phyloP scores from a whole-genome alignment of 1,140 invertebrate genomes.

The Oppia nitens region DNA sequence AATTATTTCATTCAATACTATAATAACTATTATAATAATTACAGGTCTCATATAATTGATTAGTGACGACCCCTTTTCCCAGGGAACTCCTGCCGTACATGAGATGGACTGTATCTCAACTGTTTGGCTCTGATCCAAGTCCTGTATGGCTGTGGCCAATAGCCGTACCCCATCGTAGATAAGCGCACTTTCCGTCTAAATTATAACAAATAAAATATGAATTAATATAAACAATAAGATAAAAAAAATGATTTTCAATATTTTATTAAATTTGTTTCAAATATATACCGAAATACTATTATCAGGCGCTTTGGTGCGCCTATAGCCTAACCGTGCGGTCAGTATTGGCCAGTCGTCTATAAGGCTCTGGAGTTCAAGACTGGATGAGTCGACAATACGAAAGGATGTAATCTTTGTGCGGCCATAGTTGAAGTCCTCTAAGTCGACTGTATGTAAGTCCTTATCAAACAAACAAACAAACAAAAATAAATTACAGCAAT shows the following conservation, averaged over 20 bases:
- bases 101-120: constrained; percentile 23
- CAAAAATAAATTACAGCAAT: constrained; percentile 10
- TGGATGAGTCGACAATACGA: constrained; percentile 40
- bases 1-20: background rate
- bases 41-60: constrained; percentile 96
- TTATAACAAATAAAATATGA: too few species aligned
- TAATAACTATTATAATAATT: constrained; percentile 30
- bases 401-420: constrained; percentile 23
- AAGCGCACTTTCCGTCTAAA: constrained; percentile 32
- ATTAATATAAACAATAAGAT: constrained; percentile 1
- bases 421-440: constrained; percentile 24
- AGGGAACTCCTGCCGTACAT: constrained; percentile 36
- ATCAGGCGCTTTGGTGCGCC: background rate
- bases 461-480: too few species aligned
- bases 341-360: background rate
- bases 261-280: background rate
- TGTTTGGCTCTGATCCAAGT: constrained; percentile 25
- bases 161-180: constrained; percentile 31
- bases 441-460: constrained; percentile 25
- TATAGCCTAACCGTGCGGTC: background rate
- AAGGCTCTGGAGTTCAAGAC: constrained; percentile 4
- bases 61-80: constrained; percentile 80
- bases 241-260: background rate
- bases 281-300: background rate
- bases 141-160: constrained; percentile 28